Conservation (phyloP, 2,888 invertebrate species). For the Meghimatium bilineatum region DNA sequence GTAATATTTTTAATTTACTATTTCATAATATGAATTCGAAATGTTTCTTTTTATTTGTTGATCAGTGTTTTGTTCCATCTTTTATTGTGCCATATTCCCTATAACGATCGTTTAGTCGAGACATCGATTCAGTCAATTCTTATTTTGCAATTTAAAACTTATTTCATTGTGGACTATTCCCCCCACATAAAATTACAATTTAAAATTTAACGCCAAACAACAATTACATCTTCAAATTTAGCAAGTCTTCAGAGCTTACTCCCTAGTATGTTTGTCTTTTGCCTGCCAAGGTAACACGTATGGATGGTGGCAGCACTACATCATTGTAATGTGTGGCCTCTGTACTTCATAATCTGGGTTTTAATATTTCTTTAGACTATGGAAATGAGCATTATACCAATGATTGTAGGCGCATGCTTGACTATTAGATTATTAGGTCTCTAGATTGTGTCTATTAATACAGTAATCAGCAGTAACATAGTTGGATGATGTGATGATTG, state of each 20-base stretch:
- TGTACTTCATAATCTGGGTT: conserved; percentile 20
- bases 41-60: too few species aligned
- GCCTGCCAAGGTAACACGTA: conserved; percentile 16
- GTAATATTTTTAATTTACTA: too few species aligned
- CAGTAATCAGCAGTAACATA: conserved; percentile 32
- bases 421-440: conserved; percentile 35
- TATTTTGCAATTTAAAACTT: too few species aligned
- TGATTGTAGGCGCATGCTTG: conserved; percentile 42
- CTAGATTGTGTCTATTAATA: conserved; percentile 38
- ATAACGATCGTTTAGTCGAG: too few species aligned
- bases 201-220: too few species aligned
- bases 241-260: not conserved
- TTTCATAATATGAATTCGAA: too few species aligned
- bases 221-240: too few species aligned
- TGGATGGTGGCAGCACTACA: conserved; percentile 26
- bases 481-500: conserved; percentile 14
- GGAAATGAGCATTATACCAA: conserved; percentile 39
- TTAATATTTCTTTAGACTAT: conserved; percentile 23
- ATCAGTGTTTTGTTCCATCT: too few species aligned
- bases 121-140: too few species aligned
- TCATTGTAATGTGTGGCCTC: conserved; percentile 38
- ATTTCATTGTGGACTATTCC: too few species aligned
- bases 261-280: not conserved
- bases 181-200: too few species aligned
- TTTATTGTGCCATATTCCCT: too few species aligned